Percentiles rank a stretch among this genome's conserved stretches.
phyloP scores from a whole-genome alignment of 2,797 vertebrate species.

The Malacoctenus gilli region DNA sequence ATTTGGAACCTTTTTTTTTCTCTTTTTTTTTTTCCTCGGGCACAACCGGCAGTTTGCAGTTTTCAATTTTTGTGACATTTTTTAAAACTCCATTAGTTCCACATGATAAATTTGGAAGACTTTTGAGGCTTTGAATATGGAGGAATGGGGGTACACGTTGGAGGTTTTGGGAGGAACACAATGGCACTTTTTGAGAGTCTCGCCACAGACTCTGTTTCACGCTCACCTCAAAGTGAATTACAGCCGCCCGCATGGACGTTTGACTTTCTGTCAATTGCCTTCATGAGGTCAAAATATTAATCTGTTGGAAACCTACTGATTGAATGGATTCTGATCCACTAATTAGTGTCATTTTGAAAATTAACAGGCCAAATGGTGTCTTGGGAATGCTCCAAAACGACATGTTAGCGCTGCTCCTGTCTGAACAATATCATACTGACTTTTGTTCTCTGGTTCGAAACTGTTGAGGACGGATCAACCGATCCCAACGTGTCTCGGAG shows the following conservation, averaged over 20 bases:
- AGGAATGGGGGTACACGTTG: too few relatives aligned
- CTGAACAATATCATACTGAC: background rate
- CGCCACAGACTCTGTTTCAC: background rate
- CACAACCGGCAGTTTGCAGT: too few relatives aligned
- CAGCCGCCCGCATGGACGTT: background rate
- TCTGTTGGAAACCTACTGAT: too few relatives aligned
- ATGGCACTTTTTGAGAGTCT: background rate
- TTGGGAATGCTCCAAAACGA: background rate
- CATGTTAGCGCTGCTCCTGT: background rate
- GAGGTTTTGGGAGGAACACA: too few relatives aligned
- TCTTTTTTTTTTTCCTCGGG: too few relatives aligned
- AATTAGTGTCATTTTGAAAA: background rate
- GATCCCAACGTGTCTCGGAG: too few relatives aligned
- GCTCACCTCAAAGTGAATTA: background rate
- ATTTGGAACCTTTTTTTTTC: too few relatives aligned
- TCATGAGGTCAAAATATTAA: background rate
- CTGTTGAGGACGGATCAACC: background rate
- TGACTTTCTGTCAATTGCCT: background rate
- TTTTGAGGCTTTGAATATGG: background rate
- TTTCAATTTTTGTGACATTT: too few relatives aligned
- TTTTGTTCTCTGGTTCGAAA: background rate
- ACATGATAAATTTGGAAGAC: background rate
- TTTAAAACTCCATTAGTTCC: background rate
- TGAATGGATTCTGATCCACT: background rate
- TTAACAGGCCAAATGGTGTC: background rate